Evolutionary conservation across 2,797 vertebrate species (phyloP), one percentile per base, ranked within the genome.

Genomic region (Steatocranus sp.): DNA sequence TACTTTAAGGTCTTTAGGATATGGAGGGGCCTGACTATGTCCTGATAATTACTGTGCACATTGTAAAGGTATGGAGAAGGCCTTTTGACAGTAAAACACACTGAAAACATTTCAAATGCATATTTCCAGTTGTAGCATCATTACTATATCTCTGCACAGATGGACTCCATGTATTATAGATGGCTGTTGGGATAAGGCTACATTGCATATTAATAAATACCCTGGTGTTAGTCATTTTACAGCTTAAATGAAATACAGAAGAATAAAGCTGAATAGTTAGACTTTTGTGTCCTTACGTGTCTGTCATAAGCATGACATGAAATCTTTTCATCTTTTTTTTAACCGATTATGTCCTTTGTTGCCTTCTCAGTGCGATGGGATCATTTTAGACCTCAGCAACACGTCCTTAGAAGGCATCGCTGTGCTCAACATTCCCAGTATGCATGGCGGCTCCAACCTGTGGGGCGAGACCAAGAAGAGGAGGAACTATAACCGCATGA

Each of bases 391-490:
- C 93, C 97, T 99, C 91, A 98, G 97, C 93, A 97, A 93, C 88
- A 94, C 96, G 0, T 98, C 98, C 76, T 94, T 99, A 77, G 98
- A 99, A 91, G 97, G 98, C 87, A 97, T 99, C 0, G 98, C 98
- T 0, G 93, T 99, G 82, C 97, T 99, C 90, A 99, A 99, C 95
- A 99, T 99, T 93, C 98, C 98, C 94, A 99, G 98, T 95, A 99
- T 98, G 97, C 98, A 99, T 0, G 98, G 98, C 0, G 98, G 98
- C 87, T 99, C 98, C 93, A 97, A 99, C 88, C 96, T 99, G 83
- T 99, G 98, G 98, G 98, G 98, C 0, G 97, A 99, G 91, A 97
- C 97, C 53, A 99, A 98, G 95, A 98, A 95, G 94, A 97, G 97
- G 89, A 95, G 97, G 1, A 92, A 96, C 89, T 97, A 98, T 94